phyloP scores from a whole-genome alignment of 2,797 vertebrate genomes.

The Macropodus opercularis region DNA sequence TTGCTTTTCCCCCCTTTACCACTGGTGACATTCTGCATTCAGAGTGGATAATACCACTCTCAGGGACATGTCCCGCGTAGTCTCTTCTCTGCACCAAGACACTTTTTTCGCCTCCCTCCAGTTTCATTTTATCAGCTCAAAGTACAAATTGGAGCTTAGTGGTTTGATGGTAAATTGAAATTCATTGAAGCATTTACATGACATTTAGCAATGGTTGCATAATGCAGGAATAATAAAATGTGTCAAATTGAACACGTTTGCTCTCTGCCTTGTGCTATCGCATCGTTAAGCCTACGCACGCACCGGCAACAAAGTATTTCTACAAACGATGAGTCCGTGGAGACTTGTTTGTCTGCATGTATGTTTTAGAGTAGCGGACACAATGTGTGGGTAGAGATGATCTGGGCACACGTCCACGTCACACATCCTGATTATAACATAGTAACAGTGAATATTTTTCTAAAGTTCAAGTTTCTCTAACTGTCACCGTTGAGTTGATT shows the following conservation, averaged over 20 bases:
- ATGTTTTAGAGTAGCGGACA: background rate
- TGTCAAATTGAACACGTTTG: conserved; percentile 61
- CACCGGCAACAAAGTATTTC: conserved; percentile 19
- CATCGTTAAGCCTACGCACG: conserved; percentile 41
- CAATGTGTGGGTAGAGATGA: conserved; percentile 6
- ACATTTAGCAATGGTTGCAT: conserved; percentile 75
- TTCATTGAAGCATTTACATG: conserved; percentile 77
- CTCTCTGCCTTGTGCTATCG: conserved; percentile 50
- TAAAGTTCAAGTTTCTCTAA: conserved; percentile 19
- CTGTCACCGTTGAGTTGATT: background rate
- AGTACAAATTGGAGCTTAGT: conserved; percentile 73
- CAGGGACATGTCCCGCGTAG: conserved; percentile 48
- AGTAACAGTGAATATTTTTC: too few species aligned
- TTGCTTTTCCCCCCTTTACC: conserved; percentile 33
- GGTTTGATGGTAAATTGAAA: conserved; percentile 76
- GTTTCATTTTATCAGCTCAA: conserved; percentile 76
- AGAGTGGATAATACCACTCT: conserved; percentile 47
- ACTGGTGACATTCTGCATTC: conserved; percentile 59
- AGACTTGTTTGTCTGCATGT: conserved; percentile 1
- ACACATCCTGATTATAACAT: background rate
- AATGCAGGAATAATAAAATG: conserved; percentile 73
- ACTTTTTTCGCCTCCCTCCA: conserved; percentile 58
- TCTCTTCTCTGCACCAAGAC: conserved; percentile 34
- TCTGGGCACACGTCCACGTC: conserved; percentile 11
- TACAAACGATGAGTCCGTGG: conserved; percentile 13